These are phyloP conservation scores for Cerceris ruficornis DNA, from an alignment of 2,888 invertebrate species.

Conservation along the genomic window DNA sequence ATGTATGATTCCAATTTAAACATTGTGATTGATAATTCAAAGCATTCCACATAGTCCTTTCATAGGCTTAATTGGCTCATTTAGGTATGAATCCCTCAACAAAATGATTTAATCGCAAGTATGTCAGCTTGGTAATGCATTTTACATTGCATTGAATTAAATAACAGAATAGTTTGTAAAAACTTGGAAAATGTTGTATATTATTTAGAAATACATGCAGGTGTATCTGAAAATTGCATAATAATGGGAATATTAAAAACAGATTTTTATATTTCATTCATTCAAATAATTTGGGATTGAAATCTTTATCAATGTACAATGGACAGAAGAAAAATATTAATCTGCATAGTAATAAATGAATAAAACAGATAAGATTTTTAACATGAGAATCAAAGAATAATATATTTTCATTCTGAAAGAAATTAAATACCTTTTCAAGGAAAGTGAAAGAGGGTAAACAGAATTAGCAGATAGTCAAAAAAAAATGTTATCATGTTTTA, in stretches of 20 bases:
- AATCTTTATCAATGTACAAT: background rate
- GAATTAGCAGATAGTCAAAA: constrained; percentile 39
- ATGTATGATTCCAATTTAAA: constrained; percentile 97
- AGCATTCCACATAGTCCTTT: constrained; percentile 57
- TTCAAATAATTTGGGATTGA: background rate
- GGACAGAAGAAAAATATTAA: background rate
- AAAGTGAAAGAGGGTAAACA: constrained; percentile 47
- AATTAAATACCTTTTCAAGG: constrained; percentile 15
- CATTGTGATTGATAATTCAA: constrained; percentile 83
- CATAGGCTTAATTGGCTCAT: constrained; percentile 16
- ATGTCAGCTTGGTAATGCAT: background rate
- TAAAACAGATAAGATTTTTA: background rate
- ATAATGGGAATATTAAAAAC: constrained; percentile 13
- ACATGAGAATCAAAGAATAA: background rate
- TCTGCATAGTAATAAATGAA: background rate
- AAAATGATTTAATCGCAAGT: background rate
- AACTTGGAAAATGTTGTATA: constrained; percentile 22
- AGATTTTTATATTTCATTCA: background rate
- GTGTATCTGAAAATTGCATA: constrained; percentile 50
- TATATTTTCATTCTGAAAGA: background rate
- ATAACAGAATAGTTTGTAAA: constrained; percentile 7
- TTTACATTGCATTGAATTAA: constrained; percentile 4
- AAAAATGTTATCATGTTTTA: constrained; percentile 38
- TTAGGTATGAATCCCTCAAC: constrained; percentile 1
- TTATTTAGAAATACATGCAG: constrained; percentile 18